Conservation (phyloP, 2,888 invertebrate species). For the Syrphus vitripennis region DNA sequence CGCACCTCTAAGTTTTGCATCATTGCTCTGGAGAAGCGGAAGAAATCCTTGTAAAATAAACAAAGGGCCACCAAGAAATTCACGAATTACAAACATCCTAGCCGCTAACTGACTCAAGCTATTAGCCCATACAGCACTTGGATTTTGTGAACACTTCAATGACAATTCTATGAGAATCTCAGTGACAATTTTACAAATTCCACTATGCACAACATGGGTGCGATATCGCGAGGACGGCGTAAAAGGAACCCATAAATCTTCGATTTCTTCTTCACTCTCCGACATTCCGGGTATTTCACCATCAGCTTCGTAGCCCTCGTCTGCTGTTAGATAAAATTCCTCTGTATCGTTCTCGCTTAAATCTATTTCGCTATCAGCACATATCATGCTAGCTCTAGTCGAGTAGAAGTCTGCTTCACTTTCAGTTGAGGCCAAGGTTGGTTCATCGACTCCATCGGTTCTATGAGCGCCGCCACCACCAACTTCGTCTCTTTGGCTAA, state of each 20-base stretch:
- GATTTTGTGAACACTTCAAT: conserved; percentile 76
- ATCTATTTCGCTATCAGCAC: conserved; percentile 79
- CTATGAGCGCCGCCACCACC: conserved; percentile 26
- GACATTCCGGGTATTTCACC: conserved; percentile 79
- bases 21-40: conserved; percentile 77
- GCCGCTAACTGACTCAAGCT: conserved; percentile 78
- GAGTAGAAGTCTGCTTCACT: conserved; percentile 78
- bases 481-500: conserved; percentile 73
- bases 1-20: conserved; percentile 77
- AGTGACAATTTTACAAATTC: conserved; percentile 78
- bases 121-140: conserved; percentile 77
- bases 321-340: conserved; percentile 79
- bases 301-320: conserved; percentile 81
- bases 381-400: conserved; percentile 77
- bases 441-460: conserved; percentile 37
- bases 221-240: conserved; percentile 79
- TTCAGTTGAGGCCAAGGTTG: conserved; percentile 52
- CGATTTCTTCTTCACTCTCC: conserved; percentile 76
- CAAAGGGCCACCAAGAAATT: conserved; percentile 79
- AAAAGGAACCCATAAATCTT: conserved; percentile 77
- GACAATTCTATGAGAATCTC: conserved; percentile 79
- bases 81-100: conserved; percentile 79
- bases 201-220: conserved; percentile 78
- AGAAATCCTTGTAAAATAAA: conserved; percentile 79
- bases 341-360: conserved; percentile 79